Conservation (phyloP, 2,888 invertebrate genomes). For the Cryptocephalus primarius region DNA sequence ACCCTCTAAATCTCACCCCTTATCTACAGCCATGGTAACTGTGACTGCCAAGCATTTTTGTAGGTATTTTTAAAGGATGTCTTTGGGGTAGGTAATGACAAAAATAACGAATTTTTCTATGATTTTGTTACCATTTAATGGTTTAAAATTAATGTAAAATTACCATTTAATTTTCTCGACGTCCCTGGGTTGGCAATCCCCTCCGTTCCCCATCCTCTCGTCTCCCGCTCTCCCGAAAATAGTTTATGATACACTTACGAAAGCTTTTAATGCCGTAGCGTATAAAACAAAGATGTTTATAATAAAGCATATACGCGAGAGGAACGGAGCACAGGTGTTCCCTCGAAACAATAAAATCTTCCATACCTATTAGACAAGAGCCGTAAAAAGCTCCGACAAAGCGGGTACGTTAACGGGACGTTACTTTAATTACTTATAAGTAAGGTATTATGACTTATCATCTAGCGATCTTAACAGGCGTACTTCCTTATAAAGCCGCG, state of each 20-base stretch:
- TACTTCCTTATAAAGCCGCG: neutral
- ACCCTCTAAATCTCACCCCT: too few relatives aligned
- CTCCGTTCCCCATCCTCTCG: too few relatives aligned
- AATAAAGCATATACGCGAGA: constrained; percentile 11
- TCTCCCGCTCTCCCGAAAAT: constrained; percentile 1
- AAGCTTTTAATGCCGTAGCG: constrained; percentile 1
- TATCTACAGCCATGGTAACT: too few relatives aligned
- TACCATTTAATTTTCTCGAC: too few relatives aligned
- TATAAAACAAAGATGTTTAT: constrained; percentile 13
- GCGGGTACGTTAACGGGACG: constrained; percentile 20
- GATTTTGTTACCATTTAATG: too few relatives aligned
- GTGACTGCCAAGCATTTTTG: too few relatives aligned
- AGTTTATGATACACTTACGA: constrained; percentile 5
- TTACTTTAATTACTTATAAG: constrained; percentile 25
- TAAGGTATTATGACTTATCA: constrained; percentile 26
- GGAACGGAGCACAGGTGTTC: constrained; percentile 15
- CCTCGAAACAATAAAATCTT: constrained; percentile 14
- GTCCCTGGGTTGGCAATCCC: too few relatives aligned
- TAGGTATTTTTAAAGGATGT: too few relatives aligned
- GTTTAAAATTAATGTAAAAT: too few relatives aligned
- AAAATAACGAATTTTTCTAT: too few relatives aligned
- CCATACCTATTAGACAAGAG: constrained; percentile 14
- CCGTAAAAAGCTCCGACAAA: constrained; percentile 23
- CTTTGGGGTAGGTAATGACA: too few relatives aligned
- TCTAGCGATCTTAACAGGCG: constrained; percentile 26